phyloP scores from a whole-genome alignment of 2,888 invertebrate species.

The Drepana falcataria region DNA sequence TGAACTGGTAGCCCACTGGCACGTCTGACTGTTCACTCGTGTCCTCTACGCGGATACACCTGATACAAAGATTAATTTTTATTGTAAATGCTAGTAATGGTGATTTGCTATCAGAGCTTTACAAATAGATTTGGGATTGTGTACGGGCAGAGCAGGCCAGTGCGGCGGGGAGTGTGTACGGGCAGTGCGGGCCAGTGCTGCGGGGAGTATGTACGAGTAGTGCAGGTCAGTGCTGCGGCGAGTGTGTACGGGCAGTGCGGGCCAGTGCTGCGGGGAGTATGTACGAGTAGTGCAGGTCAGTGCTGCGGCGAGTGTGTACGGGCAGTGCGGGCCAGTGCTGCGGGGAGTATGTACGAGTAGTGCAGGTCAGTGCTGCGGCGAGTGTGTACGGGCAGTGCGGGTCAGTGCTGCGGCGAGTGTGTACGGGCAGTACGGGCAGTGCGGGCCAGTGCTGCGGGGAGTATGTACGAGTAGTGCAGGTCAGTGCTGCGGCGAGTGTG shows the following conservation, averaged over 20 bases:
- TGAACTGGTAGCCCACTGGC: conserved; percentile 70
- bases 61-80: conserved; percentile 14
- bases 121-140: conserved; percentile 43
- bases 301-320: conserved; percentile 76
- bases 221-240: conserved; percentile 80
- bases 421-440: conserved; percentile 62
- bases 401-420: conserved; percentile 65
- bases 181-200: conserved; percentile 55
- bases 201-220: conserved; percentile 70
- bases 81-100: no score
- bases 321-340: conserved; percentile 72
- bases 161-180: neutral
- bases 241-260: no score
- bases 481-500: conserved; percentile 79
- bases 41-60: conserved; percentile 77
- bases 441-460: conserved; percentile 74
- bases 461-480: conserved; percentile 52
- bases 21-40: conserved; percentile 32
- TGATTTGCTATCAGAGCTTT: no score
- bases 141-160: conserved; percentile 81
- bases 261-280: no score
- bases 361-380: conserved; percentile 80
- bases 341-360: neutral
- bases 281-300: no score
- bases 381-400: conserved; percentile 57